Evolutionary conservation across 2,888 invertebrate species (phyloP).

Genomic region (Furcula furcula): DNA sequence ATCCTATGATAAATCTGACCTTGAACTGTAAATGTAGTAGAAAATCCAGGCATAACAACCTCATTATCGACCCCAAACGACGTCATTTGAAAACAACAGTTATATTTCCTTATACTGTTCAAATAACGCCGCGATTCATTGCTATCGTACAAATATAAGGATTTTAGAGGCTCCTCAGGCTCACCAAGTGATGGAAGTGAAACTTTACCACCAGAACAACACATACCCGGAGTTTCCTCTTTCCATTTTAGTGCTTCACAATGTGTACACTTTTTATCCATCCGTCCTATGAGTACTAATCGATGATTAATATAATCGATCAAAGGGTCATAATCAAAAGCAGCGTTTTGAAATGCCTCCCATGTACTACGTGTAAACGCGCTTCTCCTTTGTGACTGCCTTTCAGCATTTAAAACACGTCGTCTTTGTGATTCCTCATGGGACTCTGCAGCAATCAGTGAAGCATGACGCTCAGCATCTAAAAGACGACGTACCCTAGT

Average conservation of each 20-base stretch:
- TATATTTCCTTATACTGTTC: constrained; percentile 18
- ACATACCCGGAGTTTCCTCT: constrained; percentile 22
- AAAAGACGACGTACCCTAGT: neutral
- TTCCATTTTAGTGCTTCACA: constrained; percentile 15
- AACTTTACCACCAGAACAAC: constrained; percentile 26
- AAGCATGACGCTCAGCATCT: neutral
- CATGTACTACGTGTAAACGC: constrained; percentile 2
- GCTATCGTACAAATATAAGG: constrained; percentile 8
- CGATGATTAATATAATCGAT: constrained; percentile 4
- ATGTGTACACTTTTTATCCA: constrained; percentile 12
- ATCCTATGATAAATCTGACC: constrained; percentile 35
- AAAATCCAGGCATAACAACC: constrained; percentile 25
- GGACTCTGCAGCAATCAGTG: constrained; percentile 2
- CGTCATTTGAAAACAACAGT: constrained; percentile 28
- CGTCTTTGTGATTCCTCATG: neutral
- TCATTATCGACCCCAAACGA: constrained; percentile 27
- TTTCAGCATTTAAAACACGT: neutral
- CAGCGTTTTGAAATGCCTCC: constrained; percentile 2
- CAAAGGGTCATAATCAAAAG: constrained; percentile 6
- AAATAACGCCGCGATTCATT: constrained; percentile 15
- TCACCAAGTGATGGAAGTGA: constrained; percentile 10
- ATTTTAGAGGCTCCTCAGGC: constrained; percentile 18
- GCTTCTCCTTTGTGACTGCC: neutral
- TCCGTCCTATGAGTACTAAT: constrained; percentile 3
- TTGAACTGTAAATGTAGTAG: constrained; percentile 31